Evolutionary conservation across 2,797 vertebrate genomes (phyloP).

Genomic region (Heliangelus exortis): DNA sequence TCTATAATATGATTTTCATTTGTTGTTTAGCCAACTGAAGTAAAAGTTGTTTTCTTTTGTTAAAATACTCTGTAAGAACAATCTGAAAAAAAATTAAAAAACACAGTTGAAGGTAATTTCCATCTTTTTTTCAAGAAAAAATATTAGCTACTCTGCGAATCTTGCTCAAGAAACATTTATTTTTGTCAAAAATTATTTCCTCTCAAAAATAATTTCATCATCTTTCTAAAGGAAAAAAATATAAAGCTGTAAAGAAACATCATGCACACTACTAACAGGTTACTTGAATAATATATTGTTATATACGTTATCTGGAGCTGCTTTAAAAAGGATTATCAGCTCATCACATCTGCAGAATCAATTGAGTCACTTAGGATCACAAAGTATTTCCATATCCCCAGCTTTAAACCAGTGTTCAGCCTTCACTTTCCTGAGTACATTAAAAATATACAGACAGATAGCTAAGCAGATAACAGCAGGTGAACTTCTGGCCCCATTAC

Average conservation of each 20-base stretch:
- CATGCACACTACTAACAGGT: not conserved
- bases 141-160: not conserved
- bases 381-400: constrained; percentile 41
- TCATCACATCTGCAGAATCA: constrained; percentile 44
- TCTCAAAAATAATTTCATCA: not conserved
- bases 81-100: not conserved
- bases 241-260: not conserved
- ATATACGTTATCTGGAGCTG: not conserved
- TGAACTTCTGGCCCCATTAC: constrained; percentile 65
- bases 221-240: not conserved
- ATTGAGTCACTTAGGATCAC: constrained; percentile 36
- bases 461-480: constrained; percentile 63
- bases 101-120: not conserved
- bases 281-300: not conserved
- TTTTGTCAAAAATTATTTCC: not conserved
- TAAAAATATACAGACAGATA: constrained; percentile 66
- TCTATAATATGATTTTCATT: not conserved
- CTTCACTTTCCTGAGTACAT: constrained; percentile 52
- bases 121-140: not conserved
- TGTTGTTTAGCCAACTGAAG: not conserved
- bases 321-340: constrained; percentile 36
- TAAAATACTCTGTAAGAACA: not conserved
- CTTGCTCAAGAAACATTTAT: not conserved
- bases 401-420: constrained; percentile 38
- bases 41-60: not conserved